phyloP scores from a whole-genome alignment of 1,140 invertebrate genomes.

The Capitella teleta region DNA sequence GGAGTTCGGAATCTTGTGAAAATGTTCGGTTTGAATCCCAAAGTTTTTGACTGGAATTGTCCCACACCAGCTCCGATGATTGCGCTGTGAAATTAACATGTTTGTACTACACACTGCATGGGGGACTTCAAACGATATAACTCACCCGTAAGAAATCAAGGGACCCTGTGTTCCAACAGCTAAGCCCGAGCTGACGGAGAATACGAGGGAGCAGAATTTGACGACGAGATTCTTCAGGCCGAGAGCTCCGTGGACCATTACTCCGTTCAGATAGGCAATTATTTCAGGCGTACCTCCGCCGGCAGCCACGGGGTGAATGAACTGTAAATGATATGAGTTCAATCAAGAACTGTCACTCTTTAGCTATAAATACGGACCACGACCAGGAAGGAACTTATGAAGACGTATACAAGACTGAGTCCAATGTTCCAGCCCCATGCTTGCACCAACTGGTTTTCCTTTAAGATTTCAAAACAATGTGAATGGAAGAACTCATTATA shows the following conservation, averaged over 20 bases:
- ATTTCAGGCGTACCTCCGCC: constrained; percentile 26
- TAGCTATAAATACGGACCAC: constrained; percentile 5
- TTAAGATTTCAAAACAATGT: background rate
- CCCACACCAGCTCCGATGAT: constrained; percentile 24
- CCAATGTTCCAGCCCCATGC: constrained; percentile 1
- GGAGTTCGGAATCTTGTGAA: constrained; percentile 20
- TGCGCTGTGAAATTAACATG: constrained; percentile 8
- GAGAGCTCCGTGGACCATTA: constrained; percentile 18
- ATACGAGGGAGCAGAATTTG: constrained; percentile 23
- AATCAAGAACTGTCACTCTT: background rate
- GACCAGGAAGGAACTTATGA: constrained; percentile 5
- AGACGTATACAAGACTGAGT: constrained; percentile 1
- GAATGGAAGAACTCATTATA: background rate
- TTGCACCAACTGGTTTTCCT: background rate
- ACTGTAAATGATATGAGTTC: constrained; percentile 1
- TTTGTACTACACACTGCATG: background rate
- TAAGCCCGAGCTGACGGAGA: constrained; percentile 22
- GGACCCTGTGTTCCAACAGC: constrained; percentile 28
- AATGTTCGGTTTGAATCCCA: constrained; percentile 16
- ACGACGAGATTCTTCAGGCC: constrained; percentile 20
- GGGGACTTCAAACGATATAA: too few species aligned
- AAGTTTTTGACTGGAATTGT: constrained; percentile 19
- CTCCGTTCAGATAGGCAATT: constrained; percentile 30
- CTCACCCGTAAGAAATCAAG: constrained; percentile 18
- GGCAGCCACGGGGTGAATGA: constrained; percentile 21